phyloP scores from a whole-genome alignment of 2,113 vertebrate species.

The Motacilla alba region DNA sequence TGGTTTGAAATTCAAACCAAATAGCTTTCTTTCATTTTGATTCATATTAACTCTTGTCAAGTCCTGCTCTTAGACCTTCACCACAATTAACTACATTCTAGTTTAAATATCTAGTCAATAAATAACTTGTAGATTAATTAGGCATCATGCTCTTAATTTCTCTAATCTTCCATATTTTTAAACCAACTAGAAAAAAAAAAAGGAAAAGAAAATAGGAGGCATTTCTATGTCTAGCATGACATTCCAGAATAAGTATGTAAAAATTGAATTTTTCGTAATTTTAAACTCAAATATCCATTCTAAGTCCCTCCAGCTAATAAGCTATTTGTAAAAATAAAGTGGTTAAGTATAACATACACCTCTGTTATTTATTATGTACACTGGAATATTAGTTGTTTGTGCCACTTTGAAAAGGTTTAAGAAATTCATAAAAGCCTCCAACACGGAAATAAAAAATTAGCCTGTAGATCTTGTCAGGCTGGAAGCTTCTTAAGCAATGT shows the following conservation, averaged over 20 bases:
- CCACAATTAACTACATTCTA: background rate
- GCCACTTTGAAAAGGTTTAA: background rate
- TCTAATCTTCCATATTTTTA: background rate
- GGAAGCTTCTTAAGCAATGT: background rate
- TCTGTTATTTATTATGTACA: background rate
- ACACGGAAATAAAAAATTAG: background rate
- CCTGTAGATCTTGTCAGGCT: background rate
- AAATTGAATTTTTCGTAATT: background rate
- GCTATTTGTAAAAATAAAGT: no score
- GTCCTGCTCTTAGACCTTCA: background rate
- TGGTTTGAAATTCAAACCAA: no score
- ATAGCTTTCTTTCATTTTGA: background rate
- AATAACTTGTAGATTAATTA: background rate
- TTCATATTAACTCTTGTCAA: background rate
- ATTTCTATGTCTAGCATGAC: accelerated
- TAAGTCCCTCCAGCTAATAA: background rate
- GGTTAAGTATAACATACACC: accelerated
- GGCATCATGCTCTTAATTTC: accelerated
- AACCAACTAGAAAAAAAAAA: background rate
- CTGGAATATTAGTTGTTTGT: background rate
- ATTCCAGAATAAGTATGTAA: background rate
- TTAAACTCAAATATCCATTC: background rate
- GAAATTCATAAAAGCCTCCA: background rate
- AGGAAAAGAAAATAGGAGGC: accelerated
- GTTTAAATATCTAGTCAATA: background rate